A percentile compares a stretch with the other conserved stretches of the same genome.
phyloP scores from a whole-genome alignment of 2,113 vertebrate species.

The Delphinapterus leucas region DNA sequence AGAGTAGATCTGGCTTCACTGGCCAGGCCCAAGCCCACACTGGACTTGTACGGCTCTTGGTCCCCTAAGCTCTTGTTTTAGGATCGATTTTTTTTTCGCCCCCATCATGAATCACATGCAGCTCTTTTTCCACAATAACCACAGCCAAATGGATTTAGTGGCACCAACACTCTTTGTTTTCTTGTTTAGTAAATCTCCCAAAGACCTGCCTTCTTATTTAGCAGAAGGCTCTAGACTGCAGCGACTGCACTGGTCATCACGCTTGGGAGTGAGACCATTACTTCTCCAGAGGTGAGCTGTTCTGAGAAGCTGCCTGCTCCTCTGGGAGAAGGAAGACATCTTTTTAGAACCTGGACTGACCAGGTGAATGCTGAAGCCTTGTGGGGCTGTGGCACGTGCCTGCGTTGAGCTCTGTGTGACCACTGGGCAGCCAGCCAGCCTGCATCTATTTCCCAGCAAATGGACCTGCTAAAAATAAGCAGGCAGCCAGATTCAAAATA shows the following conservation, averaged over 20 bases:
- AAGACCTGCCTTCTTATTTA: constrained; percentile 39
- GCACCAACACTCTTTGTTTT: background rate
- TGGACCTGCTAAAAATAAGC: constrained; percentile 76
- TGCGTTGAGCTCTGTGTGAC: constrained; percentile 51
- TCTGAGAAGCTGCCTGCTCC: background rate
- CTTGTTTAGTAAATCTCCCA: background rate
- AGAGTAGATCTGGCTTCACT: background rate
- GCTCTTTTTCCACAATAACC: background rate
- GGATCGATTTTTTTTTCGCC: background rate
- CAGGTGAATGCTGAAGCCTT: background rate
- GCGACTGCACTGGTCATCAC: background rate
- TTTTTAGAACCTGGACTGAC: constrained; percentile 14
- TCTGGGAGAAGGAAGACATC: background rate
- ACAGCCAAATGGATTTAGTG: constrained; percentile 26
- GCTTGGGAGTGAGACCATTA: background rate
- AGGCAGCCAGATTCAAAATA: constrained; percentile 62
- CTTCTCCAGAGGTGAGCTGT: background rate
- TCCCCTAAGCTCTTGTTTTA: background rate
- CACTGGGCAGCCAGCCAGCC: constrained; percentile 36
- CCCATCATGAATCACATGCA: background rate
- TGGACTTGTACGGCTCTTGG: background rate
- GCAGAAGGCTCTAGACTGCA: background rate
- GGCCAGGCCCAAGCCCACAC: background rate
- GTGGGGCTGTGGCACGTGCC: constrained; percentile 22
- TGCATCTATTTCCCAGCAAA: constrained; percentile 54